Percentiles rank a stretch among this genome's conserved stretches.
phyloP scores from a whole-genome alignment of 1,140 invertebrate genomes.

The Sycobia sp. region DNA sequence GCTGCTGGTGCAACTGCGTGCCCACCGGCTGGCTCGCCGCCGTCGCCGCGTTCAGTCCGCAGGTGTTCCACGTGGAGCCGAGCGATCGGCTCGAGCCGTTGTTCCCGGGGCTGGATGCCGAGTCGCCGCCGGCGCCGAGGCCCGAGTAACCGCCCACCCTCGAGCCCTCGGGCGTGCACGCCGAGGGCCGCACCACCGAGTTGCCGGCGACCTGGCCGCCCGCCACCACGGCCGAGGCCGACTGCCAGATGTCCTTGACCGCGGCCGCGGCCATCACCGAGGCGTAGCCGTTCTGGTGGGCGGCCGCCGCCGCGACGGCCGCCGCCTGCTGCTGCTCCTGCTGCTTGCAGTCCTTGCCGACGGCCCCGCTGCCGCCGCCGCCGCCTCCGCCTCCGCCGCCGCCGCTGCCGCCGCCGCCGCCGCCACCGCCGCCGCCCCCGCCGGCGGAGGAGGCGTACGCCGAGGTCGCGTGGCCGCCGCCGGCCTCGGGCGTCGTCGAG shows the following conservation, averaged over 20 bases:
- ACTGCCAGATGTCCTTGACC: slow-evolving; percentile 73
- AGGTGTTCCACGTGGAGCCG: slow-evolving; percentile 79
- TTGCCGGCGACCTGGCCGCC: slow-evolving; percentile 65
- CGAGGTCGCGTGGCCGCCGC: slow-evolving; percentile 65
- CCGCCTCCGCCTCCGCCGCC: slow-evolving; percentile 59
- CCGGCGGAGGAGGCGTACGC: slow-evolving; percentile 64
- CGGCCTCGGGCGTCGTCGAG: slow-evolving; percentile 66
- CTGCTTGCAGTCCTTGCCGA: slow-evolving; percentile 66
- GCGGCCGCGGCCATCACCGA: slow-evolving; percentile 67
- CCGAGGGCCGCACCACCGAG: slow-evolving; percentile 77
- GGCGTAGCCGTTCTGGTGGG: slow-evolving; percentile 72
- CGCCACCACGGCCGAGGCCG: slow-evolving; percentile 63
- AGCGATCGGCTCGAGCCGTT: slow-evolving; percentile 68
- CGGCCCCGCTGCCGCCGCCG: slow-evolving; percentile 56
- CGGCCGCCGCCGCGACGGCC: slow-evolving; percentile 60
- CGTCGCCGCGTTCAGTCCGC: slow-evolving; percentile 73
- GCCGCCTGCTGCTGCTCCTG: slow-evolving; percentile 70
- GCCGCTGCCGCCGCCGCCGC: slow-evolving; percentile 70
- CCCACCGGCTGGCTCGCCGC: slow-evolving; percentile 76
- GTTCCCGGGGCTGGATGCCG: slow-evolving; percentile 77
- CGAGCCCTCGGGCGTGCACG: slow-evolving; percentile 81
- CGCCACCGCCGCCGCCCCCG: slow-evolving; percentile 55
- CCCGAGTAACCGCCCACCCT: slow-evolving; percentile 68
- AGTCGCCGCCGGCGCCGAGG: slow-evolving; percentile 74
- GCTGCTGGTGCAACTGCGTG: slow-evolving; percentile 84